A percentile compares a stretch with the other conserved stretches of the same genome.
These are phyloP conservation scores for Bettongia penicillata DNA, from an alignment of 2,113 vertebrate species.

Conservation along the genomic window DNA sequence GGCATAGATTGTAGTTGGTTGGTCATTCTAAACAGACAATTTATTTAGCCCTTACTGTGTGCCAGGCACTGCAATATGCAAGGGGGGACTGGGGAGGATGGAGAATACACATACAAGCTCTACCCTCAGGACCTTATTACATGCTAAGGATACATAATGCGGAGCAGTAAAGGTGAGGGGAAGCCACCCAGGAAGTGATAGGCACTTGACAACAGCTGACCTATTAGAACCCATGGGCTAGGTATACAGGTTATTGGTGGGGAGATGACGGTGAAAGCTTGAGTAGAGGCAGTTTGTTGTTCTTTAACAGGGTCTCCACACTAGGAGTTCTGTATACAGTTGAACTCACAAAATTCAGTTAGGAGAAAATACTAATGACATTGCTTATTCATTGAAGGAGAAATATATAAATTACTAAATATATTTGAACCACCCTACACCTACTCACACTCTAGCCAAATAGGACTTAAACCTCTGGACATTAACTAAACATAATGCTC, in stretches of 20 bases:
- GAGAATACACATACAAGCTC: background rate
- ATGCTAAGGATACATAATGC: background rate
- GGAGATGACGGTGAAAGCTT: background rate
- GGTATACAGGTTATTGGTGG: background rate
- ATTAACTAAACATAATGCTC: background rate
- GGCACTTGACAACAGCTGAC: background rate
- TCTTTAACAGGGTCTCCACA: background rate
- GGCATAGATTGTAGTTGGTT: background rate
- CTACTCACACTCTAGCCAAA: background rate
- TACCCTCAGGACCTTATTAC: background rate
- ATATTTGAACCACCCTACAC: background rate
- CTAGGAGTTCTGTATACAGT: background rate
- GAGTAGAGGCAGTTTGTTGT: background rate
- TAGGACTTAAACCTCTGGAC: background rate
- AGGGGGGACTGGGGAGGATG: too few species aligned
- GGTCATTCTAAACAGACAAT: background rate
- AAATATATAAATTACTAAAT: background rate
- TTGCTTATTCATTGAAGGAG: background rate
- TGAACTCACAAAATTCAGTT: background rate
- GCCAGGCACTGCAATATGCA: background rate
- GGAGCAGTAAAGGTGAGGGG: background rate
- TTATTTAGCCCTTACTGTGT: background rate
- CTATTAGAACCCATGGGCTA: background rate
- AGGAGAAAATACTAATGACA: background rate
- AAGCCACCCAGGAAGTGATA: background rate